A percentile compares a stretch with the other conserved stretches of the same genome.
These are phyloP conservation scores for Conops quadrifasciatus DNA, from an alignment of 2,888 invertebrate genomes.

Conservation along the genomic window DNA sequence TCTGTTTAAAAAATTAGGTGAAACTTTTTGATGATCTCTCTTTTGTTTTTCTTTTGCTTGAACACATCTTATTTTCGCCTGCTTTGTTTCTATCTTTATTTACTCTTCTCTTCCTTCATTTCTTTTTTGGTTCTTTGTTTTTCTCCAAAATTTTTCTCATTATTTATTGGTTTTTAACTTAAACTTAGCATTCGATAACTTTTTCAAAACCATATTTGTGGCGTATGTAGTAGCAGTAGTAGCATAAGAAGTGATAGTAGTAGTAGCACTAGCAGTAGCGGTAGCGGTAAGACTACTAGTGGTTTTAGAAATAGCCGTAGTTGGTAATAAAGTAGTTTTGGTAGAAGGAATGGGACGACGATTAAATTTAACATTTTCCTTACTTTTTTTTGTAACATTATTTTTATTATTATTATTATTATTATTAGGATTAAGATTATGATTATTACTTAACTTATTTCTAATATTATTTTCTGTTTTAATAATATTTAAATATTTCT, in stretches of 20 bases:
- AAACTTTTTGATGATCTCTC: background rate
- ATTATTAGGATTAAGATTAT: constrained; percentile 42
- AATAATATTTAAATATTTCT: constrained; percentile 36
- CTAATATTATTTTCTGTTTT: constrained; percentile 38
- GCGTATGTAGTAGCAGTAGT: background rate
- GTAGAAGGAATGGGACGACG: constrained; percentile 25
- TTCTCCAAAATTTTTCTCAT: background rate
- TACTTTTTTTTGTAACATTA: constrained; percentile 39
- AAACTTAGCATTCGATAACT: constrained; percentile 17
- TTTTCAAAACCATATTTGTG: background rate
- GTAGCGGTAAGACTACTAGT: constrained; percentile 17
- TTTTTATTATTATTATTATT: constrained; percentile 41
- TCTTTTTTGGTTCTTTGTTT: background rate
- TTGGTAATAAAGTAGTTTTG: too few relatives aligned
- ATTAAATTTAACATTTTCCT: constrained; percentile 34
- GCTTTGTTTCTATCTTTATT: too few relatives aligned
- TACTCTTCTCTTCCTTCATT: background rate
- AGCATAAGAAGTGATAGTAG: constrained; percentile 27
- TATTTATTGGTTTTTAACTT: constrained; percentile 1
- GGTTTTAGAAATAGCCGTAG: constrained; percentile 25
- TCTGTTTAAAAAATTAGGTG: background rate
- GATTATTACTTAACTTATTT: constrained; percentile 43
- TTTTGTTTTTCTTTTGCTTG: background rate
- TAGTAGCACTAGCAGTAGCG: constrained; percentile 31
- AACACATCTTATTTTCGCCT: background rate